Evolutionary conservation across 2,113 vertebrate genomes (phyloP), one percentile per base, ranked within the genome.

Genomic region (Polyodon spathula): DNA sequence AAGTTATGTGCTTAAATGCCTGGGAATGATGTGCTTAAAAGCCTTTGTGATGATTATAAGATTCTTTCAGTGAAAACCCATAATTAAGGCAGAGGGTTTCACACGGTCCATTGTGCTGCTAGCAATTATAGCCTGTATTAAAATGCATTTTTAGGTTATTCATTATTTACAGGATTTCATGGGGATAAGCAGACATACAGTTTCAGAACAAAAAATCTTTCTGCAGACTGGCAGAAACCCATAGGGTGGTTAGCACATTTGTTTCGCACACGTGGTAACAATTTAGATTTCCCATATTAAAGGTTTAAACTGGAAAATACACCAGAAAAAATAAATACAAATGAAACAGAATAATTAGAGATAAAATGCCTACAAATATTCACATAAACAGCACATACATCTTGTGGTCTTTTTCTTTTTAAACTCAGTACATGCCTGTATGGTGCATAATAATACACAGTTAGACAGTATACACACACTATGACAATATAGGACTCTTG

Each of bases 111-210:
- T 63, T 63, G 61, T 63, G 54, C 50, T 63, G 15, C 10, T 11
- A 41, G 40, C 11, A 40, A 55, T 42, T 39, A 44, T n/a, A 43
- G 43, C 40, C 54, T 55, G 55, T 48, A 44, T 56, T 27, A 63
- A 43, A 56, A 54, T 27, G 39, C 27, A 63, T 53, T 63, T 27
- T 63, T 54, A 48, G 54, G 61, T 62, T 62, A 53, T 53, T 62
- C 43, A 55, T 62, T 37, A 40, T 63, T 63, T 57, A 58, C 46
- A 50, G 44, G 48, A 63, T 57, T 53, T 58, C 63, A 58, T 58
- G 56, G 40, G 56, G 57, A 63, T 63, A 46, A 58, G 63, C 27
- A 53, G 56, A 52, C 48, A 42, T 53, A 51, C 27, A 17, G 50
- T 61, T 43, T 42, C 62, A 16, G 56, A 53, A 16, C 15, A 59